Evolutionary conservation across 2,113 vertebrate genomes (phyloP), one percentile per base, ranked within the genome.

Genomic region (Xiphophorus couchianus): DNA sequence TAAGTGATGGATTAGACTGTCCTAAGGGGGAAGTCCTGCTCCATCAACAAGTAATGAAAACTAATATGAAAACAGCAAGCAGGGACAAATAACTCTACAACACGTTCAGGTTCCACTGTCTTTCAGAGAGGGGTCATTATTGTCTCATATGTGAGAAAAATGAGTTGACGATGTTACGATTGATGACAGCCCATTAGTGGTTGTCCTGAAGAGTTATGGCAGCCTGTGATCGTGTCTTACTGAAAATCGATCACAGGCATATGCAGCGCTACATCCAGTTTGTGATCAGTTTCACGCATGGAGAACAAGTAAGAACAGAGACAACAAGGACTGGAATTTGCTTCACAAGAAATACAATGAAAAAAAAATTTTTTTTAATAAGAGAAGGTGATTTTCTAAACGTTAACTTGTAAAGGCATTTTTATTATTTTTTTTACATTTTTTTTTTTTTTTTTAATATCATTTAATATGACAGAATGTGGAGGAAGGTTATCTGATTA

Each of bases 31-130:
- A 89, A 88, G 91, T 89, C 84, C 88, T 73, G 83, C 25, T 88
- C 80, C 84, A 82, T 89, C 90, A 89, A 84, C 88, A 84, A 87
- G 73, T 91, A 90, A 91, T 90, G 85, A 91, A 92, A 93, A 89
- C 82, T 90, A 90, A 93, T 90, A 80, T 87, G 78, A 89, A 91
- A 89, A 81, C 78, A 90, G 80, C 79, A 84, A 75, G 84, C 61
- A 83, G 84, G 77, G 65, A 77, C 84, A 85, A 86, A 84, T 89
- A 85, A 84, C 73, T 79, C 48, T 28, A 74, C 70, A 68, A 78
- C 64, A 71, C 67, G 67, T 81, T 81, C 71, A 77, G 70, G 73
- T 72, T 76, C 72, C 66, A 73, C 27, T 69, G 63, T 76, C 29
- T 58, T 91, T 85, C 77, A 69, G 65, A 39, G 81, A 91, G 83